Conservation (phyloP, 2,113 vertebrate species). For the Psophia crepitans region DNA sequence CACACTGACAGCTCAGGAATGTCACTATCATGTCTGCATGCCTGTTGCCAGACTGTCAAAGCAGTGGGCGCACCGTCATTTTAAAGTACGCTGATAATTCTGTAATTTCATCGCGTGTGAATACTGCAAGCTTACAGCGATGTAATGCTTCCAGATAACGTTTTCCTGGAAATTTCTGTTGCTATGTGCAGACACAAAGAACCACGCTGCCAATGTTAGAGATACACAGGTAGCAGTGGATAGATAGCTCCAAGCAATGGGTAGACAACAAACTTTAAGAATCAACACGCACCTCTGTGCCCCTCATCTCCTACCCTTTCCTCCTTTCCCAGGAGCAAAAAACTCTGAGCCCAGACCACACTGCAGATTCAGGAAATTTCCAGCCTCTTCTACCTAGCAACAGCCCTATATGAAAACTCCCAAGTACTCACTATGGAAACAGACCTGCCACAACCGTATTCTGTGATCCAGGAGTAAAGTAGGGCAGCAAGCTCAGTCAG, state of each 20-base stretch:
- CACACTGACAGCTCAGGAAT: not conserved
- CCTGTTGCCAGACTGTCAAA: not conserved
- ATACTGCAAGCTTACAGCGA: not conserved
- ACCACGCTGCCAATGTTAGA: not conserved
- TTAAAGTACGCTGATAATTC: not conserved
- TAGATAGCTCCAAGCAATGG: not conserved
- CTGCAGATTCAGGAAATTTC: not conserved
- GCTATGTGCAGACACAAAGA: not conserved
- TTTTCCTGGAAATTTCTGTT: not conserved
- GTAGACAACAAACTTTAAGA: not conserved
- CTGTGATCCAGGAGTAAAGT: not conserved
- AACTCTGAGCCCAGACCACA: not conserved
- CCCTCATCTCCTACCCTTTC: not conserved
- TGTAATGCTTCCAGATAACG: not conserved
- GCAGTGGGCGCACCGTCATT: not conserved
- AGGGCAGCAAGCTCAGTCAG: not conserved
- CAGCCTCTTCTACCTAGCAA: not conserved
- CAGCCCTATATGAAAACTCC: not conserved
- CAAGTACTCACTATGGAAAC: constrained; percentile 18
- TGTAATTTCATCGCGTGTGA: not conserved
- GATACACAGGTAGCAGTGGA: not conserved
- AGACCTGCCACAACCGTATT: not conserved
- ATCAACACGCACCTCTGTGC: not conserved
- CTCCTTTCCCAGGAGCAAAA: not conserved
- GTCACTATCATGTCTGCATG: no score